These are phyloP conservation scores for Agelaius phoeniceus DNA, from an alignment of 2,113 vertebrate genomes.

Conservation along the genomic window DNA sequence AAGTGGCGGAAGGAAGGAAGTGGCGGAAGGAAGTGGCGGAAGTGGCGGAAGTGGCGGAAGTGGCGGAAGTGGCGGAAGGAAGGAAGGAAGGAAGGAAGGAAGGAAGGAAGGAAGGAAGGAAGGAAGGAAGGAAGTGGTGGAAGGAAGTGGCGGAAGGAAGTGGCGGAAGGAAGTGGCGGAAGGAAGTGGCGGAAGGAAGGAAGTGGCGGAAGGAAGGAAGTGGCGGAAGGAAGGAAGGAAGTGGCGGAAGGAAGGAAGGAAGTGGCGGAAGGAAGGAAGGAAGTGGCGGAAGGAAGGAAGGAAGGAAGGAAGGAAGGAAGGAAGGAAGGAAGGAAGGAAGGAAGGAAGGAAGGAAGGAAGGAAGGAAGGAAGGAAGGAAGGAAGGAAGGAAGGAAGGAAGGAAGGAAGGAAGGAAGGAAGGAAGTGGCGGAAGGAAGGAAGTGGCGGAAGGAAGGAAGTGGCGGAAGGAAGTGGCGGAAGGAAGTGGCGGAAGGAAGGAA, in stretches of 20 bases:
- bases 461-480: neutral
- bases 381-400: neutral
- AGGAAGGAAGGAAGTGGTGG: neutral
- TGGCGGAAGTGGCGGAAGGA: neutral
- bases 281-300: neutral
- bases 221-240: too few species aligned
- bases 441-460: neutral
- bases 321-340: too few species aligned
- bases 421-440: neutral
- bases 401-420: neutral
- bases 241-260: neutral
- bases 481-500: neutral
- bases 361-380: neutral
- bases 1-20: neutral
- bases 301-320: neutral
- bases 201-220: neutral
- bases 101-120: neutral
- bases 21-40: neutral
- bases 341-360: too few species aligned
- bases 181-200: neutral
- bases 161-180: too few species aligned
- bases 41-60: too few species aligned
- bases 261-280: neutral
- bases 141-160: neutral
- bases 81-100: neutral